Evolutionary conservation across 2,888 invertebrate species (phyloP).

Genomic region (Frankliniella intonsa): DNA sequence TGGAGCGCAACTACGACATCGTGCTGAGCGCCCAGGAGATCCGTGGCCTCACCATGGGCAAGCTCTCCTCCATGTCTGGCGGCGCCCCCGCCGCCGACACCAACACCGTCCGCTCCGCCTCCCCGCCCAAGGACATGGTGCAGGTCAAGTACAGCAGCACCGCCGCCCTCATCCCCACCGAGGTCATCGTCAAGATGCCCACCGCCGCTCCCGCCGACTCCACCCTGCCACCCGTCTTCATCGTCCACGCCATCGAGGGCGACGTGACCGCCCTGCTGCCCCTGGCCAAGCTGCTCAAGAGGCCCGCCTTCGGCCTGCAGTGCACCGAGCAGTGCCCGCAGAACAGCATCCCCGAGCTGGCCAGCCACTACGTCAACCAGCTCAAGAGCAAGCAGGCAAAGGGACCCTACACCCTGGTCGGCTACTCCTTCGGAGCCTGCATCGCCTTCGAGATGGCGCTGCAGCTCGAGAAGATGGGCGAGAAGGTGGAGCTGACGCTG

Average conservation of each 20-base stretch:
- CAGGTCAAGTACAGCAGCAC: constrained; percentile 42
- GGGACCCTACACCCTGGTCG: constrained; percentile 84
- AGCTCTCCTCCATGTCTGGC: constrained; percentile 58
- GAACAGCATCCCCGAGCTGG: constrained; percentile 64
- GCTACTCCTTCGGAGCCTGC: constrained; percentile 93
- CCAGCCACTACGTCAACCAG: constrained; percentile 66
- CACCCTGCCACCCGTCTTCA: constrained; percentile 45
- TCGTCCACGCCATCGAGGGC: constrained; percentile 87
- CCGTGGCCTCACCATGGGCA: constrained; percentile 72
- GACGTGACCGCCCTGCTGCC: constrained; percentile 64
- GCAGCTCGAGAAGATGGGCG: constrained; percentile 62
- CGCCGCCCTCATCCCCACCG: constrained; percentile 68
- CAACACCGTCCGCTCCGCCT: constrained; percentile 38
- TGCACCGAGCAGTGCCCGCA: constrained; percentile 74
- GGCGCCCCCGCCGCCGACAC: constrained; percentile 42
- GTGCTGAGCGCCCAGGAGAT: constrained; percentile 89
- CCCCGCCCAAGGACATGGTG: constrained; percentile 44
- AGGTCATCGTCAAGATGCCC: constrained; percentile 63
- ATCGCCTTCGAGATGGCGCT: constrained; percentile 93
- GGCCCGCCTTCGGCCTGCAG: constrained; percentile 84
- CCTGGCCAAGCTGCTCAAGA: constrained; percentile 66
- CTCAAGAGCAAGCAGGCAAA: constrained; percentile 69
- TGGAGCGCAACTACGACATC: constrained; percentile 88
- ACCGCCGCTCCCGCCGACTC: constrained; percentile 50
- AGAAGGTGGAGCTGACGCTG: constrained; percentile 60